Evolutionary conservation across 1,140 invertebrate genomes (phyloP).

Genomic region (Bombus fervidus): DNA sequence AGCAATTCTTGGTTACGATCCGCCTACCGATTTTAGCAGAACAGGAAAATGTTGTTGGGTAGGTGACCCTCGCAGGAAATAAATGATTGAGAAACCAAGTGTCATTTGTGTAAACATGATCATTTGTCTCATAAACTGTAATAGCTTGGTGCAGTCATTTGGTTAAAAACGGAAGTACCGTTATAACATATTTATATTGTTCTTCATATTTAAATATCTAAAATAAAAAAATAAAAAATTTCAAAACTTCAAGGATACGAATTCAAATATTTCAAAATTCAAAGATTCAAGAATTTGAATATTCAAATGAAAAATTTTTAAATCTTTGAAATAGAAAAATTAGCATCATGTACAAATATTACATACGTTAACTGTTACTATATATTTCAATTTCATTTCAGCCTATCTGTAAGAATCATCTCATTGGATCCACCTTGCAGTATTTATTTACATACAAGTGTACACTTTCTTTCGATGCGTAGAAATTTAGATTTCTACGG

Average conservation of each 20-base stretch:
- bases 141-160: not conserved
- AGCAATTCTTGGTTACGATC: constrained; percentile 1
- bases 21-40: not conserved
- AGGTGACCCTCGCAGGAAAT: constrained; percentile 7
- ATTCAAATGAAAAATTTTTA: not conserved
- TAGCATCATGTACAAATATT: not conserved
- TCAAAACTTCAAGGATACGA: not conserved
- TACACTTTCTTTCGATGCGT: not conserved
- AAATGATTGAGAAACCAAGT: constrained; percentile 34
- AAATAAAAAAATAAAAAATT: not conserved
- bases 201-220: not conserved
- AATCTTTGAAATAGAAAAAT: not conserved
- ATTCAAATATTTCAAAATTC: not conserved
- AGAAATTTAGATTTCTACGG: constrained; percentile 9
- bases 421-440: not conserved
- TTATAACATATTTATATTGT: not conserved
- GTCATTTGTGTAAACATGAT: constrained; percentile 8
- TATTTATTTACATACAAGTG: not conserved
- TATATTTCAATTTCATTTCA: not conserved
- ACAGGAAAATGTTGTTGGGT: not conserved
- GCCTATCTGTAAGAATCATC: too few relatives aligned
- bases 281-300: not conserved
- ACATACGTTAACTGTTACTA: not conserved
- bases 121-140: not conserved
- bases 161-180: not conserved